Evolutionary conservation across 2,888 invertebrate genomes (phyloP).

Genomic region (Sisyra nigra): DNA sequence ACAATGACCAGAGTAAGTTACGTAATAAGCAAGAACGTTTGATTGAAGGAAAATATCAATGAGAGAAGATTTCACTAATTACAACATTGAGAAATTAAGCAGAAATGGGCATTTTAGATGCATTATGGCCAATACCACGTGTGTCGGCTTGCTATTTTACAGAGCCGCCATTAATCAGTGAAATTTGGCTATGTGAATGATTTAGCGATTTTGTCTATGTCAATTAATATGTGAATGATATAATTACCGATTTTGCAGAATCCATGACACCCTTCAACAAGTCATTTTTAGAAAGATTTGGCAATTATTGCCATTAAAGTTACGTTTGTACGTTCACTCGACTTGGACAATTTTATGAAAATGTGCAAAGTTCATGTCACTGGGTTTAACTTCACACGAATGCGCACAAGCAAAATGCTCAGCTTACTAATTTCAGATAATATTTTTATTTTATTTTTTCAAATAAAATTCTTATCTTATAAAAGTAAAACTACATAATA

Average conservation of each 20-base stretch:
- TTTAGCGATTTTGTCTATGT: too few species aligned
- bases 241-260: constrained; percentile 7
- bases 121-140: constrained; percentile 6
- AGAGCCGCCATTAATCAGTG: constrained; percentile 3
- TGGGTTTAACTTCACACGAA: too few species aligned
- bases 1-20: background rate
- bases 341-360: too few species aligned
- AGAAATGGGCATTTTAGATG: background rate
- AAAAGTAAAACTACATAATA: too few species aligned
- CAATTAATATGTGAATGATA: too few species aligned
- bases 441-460: too few species aligned
- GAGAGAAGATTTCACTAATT: background rate
- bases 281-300: constrained; percentile 5
- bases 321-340: too few species aligned
- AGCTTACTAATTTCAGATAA: too few species aligned
- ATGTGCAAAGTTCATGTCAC: too few species aligned
- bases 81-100: background rate
- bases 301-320: constrained; percentile 2
- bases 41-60: background rate
- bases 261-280: constrained; percentile 6
- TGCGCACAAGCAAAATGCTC: too few species aligned
- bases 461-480: too few species aligned
- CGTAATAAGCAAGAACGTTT: background rate
- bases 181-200: background rate
- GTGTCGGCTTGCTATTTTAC: constrained; percentile 6